These are phyloP conservation scores for Calameuta pallipes DNA, from an alignment of 2,888 invertebrate genomes.

Conservation along the genomic window DNA sequence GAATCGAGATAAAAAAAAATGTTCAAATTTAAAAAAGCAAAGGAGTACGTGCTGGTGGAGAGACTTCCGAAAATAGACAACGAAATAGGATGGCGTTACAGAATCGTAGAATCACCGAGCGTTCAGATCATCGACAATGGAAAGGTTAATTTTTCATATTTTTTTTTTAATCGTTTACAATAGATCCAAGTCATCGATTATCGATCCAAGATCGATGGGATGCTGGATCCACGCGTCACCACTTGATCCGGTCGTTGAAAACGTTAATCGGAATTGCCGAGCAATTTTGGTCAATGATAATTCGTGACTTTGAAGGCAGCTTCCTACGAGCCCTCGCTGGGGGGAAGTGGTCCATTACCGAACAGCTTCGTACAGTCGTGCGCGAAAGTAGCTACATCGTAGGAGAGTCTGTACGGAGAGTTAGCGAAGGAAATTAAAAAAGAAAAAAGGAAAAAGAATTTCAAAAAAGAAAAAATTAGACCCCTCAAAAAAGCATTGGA, in stretches of 20 bases:
- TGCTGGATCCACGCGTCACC: background rate
- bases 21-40: constrained; percentile 5
- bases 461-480: background rate
- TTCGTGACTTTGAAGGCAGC: constrained; percentile 65
- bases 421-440: background rate
- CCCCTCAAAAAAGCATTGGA: background rate
- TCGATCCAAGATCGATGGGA: no score
- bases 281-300: constrained; percentile 65
- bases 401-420: background rate
- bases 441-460: background rate
- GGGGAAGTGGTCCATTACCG: constrained; percentile 64
- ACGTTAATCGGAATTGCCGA: constrained; percentile 48
- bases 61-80: constrained; percentile 5
- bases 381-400: constrained; percentile 17
- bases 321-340: constrained; percentile 61
- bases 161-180: no score
- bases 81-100: background rate
- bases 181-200: no score
- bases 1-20: background rate
- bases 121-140: background rate
- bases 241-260: constrained; percentile 33
- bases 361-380: constrained; percentile 61
- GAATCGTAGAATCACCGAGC: background rate
- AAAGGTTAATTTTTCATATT: background rate
- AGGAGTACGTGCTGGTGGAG: constrained; percentile 17